Base-by-base conservation (phyloP, 1,140 invertebrate genomes). In the Drosophila paulistorum region DNA sequence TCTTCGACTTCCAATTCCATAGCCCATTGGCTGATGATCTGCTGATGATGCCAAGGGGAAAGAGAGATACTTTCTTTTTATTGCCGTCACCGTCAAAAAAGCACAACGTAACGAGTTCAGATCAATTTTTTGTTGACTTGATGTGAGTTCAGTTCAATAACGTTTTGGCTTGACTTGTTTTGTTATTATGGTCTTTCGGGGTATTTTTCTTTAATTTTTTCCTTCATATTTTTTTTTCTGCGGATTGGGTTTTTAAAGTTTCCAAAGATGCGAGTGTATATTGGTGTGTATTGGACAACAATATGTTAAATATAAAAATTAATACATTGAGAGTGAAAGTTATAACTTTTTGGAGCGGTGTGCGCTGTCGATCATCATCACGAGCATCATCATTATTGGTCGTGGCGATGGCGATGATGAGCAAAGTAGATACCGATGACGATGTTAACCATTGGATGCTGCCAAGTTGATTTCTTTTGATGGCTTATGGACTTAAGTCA, bases 291-390 rank as follows among this genome's bases (percentile, higher is more conserved):
- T 77, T 81, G 84, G 60, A 78, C 85, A 89, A 89, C 84, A 87
- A 87, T 87, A 89, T 84, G 84, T 90, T 89, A 90, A 90, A 90
- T 90, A 90, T 90, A 79, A 84, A 91, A 91, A 91, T 82, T 85
- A 84, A 91, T 91, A 91, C 89, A 89, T 91, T 76, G 89, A 91
- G 90, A 91, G 89, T 91, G 89, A 91, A 91, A 91, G 89, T 91
- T 91, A 87, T 90, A 87, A 81, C 85, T 81, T 77, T 30, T 87
- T 67, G 81, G 72, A 77, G 76, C 59, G 14, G 14, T 48, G 54
- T 55, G 59, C 76, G 54, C 54, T 75, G 72, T 83, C 72, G 72
- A 87, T 86, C 79, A 82, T 87, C 63, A 79, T 71, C 33, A 61
- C 69, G 70, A 87, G 87, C 79, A 82, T 87, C 63, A 76, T 71